These are phyloP conservation scores for Saguinus imperator DNA, from an alignment of 2,113 vertebrate species.

Conservation along the genomic window DNA sequence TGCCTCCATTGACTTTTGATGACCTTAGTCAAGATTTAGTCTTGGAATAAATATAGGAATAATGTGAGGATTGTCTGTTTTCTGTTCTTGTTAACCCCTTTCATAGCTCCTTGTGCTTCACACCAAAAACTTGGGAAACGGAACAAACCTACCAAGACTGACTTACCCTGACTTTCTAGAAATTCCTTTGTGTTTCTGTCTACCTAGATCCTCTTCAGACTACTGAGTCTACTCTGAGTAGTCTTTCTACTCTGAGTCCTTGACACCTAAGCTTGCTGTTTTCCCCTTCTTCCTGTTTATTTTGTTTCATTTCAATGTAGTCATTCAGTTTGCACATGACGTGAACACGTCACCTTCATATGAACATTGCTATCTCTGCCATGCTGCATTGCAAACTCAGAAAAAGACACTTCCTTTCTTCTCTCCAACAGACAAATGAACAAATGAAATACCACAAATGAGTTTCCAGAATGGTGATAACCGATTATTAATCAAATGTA, in stretches of 20 bases:
- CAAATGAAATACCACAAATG: not conserved
- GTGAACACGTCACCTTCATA: not conserved
- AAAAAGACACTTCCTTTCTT: not conserved
- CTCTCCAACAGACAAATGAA: not conserved
- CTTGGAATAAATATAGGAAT: not conserved
- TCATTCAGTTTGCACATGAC: not conserved
- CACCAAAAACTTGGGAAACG: not conserved
- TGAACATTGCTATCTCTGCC: not conserved
- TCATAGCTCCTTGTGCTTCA: not conserved
- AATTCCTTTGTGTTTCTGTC: not conserved
- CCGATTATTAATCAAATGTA: not conserved
- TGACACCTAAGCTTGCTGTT: not conserved
- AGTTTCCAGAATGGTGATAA: not conserved
- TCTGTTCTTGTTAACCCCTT: not conserved
- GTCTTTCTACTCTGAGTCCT: not conserved
- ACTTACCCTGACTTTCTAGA: not conserved
- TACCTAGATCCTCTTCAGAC: not conserved
- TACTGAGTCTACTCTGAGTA: not conserved
- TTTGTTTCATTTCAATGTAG: not conserved
- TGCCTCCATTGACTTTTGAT: not conserved
- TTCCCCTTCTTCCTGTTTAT: not conserved
- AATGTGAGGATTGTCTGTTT: not conserved
- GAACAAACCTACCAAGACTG: not conserved
- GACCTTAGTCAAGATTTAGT: not conserved
- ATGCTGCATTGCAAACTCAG: not conserved